Evolutionary conservation across 2,888 invertebrate genomes (phyloP).

Genomic region (Drosophila birchii): DNA sequence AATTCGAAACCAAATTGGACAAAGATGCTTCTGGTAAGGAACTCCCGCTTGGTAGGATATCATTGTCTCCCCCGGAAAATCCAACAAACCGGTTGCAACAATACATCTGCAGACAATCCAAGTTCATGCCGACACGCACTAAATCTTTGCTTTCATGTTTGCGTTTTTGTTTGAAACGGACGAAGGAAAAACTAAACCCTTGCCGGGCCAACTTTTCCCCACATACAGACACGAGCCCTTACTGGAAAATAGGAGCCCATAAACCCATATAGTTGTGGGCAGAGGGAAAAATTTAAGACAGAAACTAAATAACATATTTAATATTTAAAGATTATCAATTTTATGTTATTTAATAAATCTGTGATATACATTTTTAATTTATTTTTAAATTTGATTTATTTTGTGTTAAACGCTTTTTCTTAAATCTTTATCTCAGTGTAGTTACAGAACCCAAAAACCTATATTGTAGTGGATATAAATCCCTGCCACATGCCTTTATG

Average conservation of each 20-base stretch:
- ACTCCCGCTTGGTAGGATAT: constrained; percentile 22
- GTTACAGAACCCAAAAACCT: constrained; percentile 42
- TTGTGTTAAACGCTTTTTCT: accelerated
- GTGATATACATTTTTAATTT: background rate
- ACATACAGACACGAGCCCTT: constrained; percentile 37
- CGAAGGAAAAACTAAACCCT: constrained; percentile 51
- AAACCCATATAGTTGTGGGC: background rate
- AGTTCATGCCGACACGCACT: constrained; percentile 76
- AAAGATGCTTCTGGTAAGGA: constrained; percentile 32
- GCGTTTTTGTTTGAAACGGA: constrained; percentile 59
- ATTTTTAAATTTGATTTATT: too few species aligned
- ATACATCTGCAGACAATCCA: constrained; percentile 56
- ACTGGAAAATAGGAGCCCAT: constrained; percentile 9
- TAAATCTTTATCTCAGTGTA: background rate
- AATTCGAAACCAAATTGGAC: constrained; percentile 25
- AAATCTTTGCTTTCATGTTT: constrained; percentile 77
- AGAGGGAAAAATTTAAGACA: background rate
- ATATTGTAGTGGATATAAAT: constrained; percentile 65
- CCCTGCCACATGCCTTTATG: constrained; percentile 75
- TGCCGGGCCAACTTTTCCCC: constrained; percentile 58
- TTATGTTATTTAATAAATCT: background rate
- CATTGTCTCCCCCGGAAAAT: constrained; percentile 26
- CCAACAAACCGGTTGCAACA: constrained; percentile 45
- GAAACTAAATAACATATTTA: background rate
- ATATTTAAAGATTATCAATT: background rate